Evolutionary conservation across 1,140 invertebrate species (phyloP).

Genomic region (Formica selysi): DNA sequence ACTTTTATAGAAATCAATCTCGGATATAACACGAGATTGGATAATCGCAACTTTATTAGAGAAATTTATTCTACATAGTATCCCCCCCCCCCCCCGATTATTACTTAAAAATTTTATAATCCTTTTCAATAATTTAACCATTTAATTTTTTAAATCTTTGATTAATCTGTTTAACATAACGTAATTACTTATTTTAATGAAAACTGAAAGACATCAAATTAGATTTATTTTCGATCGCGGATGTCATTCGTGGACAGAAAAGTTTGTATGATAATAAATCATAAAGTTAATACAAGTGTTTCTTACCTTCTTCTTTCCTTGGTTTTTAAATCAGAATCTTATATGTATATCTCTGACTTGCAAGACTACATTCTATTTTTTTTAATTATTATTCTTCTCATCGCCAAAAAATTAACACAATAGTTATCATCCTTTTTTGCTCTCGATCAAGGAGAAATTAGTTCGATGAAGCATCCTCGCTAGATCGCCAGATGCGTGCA

Average conservation of each 20-base stretch:
- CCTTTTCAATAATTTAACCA: background rate
- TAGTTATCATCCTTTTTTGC: background rate
- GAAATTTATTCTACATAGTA: background rate
- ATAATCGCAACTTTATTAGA: background rate
- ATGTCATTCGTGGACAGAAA: background rate
- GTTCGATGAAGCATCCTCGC: constrained; percentile 71
- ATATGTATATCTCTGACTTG: background rate
- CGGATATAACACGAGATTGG: background rate
- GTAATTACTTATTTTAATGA: background rate
- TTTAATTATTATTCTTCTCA: background rate
- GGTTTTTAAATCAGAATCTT: background rate
- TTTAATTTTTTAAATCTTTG: constrained; percentile 1
- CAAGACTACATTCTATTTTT: background rate
- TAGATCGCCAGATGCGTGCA: constrained; percentile 73
- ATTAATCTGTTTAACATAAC: background rate
- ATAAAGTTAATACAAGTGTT: background rate
- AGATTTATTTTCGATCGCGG: background rate
- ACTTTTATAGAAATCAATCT: constrained; percentile 1
- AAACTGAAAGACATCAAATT: background rate
- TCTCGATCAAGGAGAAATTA: constrained; percentile 33
- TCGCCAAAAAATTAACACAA: background rate
- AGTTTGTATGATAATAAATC: constrained; percentile 12
- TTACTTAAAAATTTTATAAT: too few relatives aligned
- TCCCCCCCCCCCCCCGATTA: background rate
- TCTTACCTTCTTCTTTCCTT: background rate